A percentile compares a stretch with the other conserved stretches of the same genome.
Conservation (phyloP, 2,797 vertebrate genomes). For the Gambusia yucatana region DNA sequence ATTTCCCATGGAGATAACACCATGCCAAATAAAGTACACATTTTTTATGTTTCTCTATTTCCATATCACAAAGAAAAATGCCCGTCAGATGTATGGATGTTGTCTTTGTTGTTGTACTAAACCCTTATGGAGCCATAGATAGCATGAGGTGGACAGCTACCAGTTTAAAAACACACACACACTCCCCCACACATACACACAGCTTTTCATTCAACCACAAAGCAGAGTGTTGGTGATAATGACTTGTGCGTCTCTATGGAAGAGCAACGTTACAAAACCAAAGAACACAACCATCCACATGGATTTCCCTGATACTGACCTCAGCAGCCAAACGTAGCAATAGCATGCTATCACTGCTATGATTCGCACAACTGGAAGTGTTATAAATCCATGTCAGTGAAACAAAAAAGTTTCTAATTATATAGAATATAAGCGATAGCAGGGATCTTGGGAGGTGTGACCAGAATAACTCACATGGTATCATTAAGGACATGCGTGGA, state of each 20-base stretch:
- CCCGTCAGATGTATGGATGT: not conserved
- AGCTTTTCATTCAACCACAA: not conserved
- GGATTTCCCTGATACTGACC: not conserved
- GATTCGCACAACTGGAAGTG: not conserved
- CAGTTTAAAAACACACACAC: not conserved
- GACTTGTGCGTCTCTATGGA: not conserved
- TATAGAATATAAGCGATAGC: not conserved
- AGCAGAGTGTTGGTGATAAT: not conserved
- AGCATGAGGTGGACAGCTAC: not conserved
- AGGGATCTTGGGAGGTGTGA: not conserved
- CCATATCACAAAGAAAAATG: too few relatives aligned
- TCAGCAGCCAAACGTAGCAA: not conserved
- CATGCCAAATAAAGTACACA: not conserved
- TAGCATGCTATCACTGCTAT: not conserved
- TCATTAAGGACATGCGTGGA: not conserved
- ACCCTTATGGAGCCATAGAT: not conserved
- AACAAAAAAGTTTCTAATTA: not conserved
- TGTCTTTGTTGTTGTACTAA: not conserved
- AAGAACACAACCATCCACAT: not conserved
- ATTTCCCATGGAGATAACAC: not conserved
- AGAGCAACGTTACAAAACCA: not conserved
- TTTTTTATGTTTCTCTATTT: not conserved
- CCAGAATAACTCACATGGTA: not conserved
- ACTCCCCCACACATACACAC: not conserved
- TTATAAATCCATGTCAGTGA: not conserved